These are phyloP conservation scores for Nasonia giraulti DNA, from an alignment of 1,140 invertebrate genomes.

Conservation along the genomic window DNA sequence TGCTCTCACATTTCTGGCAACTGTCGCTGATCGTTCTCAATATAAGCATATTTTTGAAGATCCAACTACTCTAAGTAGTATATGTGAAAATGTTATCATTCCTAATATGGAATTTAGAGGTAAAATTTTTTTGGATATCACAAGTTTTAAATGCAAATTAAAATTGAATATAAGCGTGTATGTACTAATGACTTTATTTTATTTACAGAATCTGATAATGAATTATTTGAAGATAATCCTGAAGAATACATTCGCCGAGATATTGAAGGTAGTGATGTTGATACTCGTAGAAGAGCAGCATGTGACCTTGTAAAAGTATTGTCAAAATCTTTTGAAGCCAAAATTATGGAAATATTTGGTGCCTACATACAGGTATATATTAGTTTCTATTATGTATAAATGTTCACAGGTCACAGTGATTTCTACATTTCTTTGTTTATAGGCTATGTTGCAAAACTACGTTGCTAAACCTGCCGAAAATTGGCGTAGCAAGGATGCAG, in stretches of 20 bases:
- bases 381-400: constrained; percentile 43
- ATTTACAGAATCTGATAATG: constrained; percentile 89
- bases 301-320: constrained; percentile 96
- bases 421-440: constrained; percentile 54
- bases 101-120: constrained; percentile 98
- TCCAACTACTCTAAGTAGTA: constrained; percentile 87
- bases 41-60: constrained; percentile 94
- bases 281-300: constrained; percentile 94
- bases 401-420: constrained; percentile 29
- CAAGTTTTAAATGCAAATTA: not conserved
- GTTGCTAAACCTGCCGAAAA: constrained; percentile 82
- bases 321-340: constrained; percentile 90
- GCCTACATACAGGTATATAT: constrained; percentile 83
- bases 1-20: constrained; percentile 94
- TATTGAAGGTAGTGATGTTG: constrained; percentile 98
- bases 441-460: constrained; percentile 89
- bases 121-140: constrained; percentile 65
- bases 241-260: constrained; percentile 98
- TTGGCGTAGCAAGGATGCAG: constrained; percentile 97
- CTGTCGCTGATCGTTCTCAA: constrained; percentile 91
- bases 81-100: constrained; percentile 98
- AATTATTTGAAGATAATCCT: constrained; percentile 97
- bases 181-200: constrained; percentile 18
- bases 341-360: constrained; percentile 94
- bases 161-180: constrained; percentile 14